Base-by-base conservation (phyloP, 64 coral and sea anemone genomes). In the Dendronephthya gigantea region DNA sequence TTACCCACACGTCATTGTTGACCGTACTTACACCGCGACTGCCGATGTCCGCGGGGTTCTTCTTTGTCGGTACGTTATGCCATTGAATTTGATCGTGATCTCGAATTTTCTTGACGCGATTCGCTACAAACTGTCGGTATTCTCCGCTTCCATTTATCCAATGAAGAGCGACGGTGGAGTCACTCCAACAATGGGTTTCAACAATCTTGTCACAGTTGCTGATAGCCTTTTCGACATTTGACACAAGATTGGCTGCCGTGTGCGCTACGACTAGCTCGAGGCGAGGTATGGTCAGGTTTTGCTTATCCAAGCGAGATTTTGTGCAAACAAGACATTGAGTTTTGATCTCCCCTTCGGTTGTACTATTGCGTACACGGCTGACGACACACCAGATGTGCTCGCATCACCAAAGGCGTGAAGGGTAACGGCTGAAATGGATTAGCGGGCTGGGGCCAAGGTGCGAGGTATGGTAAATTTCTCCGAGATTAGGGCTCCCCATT, bases 351-450 rank as follows among this genome's bases (percentile, higher is more conserved):
- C 7, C 37, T 37, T 76, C n/a, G n/a, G 69, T 25, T 30, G 14
- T 17, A 76, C 30, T 27, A 76, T 27, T 25, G 69, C 69, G 69
- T 76, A 76, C 17, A 76, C 69, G 14, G 23, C 37, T n/a, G 29
- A 13, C 19, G 69, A 13, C 12, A 76, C 69, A 14, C 29, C 30
- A 12, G 19, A 14, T 25, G 19, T 30, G 69, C 69, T 76, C 23
- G 69, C 69, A 76, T 76, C 69, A 27, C 69, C 69, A 23, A 83
- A 43, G 11, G 39, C 82, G 38, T 83, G 82, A 0, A 83, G 38
- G 38, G 82, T 49, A 43, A 49, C 38, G 31, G 82, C 82, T 40
- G 31, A 45, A 25, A 83, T 40, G 82, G 82, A 22, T 32, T 83
- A 27, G 31, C 47, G 82, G 82, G 40, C 31, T 45, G 40, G 43